Conservation (phyloP, 2,888 invertebrate genomes). For the Antheraea yamamai region DNA sequence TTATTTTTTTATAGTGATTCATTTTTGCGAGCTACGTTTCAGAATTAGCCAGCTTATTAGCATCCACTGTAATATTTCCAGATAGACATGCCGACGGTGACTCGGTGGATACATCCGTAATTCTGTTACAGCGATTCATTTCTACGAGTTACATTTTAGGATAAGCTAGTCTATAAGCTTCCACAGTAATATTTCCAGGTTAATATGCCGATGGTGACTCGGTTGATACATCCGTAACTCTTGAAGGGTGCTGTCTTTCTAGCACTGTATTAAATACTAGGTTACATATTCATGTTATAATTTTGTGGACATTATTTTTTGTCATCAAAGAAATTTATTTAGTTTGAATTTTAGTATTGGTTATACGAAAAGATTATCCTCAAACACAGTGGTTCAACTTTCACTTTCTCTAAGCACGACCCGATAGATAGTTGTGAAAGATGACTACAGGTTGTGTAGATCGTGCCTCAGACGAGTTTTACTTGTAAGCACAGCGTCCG, state of each 20-base stretch:
- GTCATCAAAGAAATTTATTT: not conserved
- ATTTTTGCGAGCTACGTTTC: too few species aligned
- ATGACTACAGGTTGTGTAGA: not conserved
- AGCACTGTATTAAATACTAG: not conserved
- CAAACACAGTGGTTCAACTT: not conserved
- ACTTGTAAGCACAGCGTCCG: not conserved
- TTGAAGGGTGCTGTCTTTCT: not conserved
- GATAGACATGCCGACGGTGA: too few species aligned
- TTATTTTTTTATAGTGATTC: too few species aligned
- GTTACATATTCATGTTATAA: not conserved
- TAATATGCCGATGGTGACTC: too few species aligned
- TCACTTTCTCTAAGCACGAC: slow-evolving; percentile 1
- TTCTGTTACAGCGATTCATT: too few species aligned
- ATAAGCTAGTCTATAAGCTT: too few species aligned
- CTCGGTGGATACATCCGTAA: too few species aligned
- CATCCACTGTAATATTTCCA: too few species aligned
- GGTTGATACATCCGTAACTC: not conserved
- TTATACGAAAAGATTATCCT: not conserved
- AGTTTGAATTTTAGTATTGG: not conserved
- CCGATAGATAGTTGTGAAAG: slow-evolving; percentile 1
- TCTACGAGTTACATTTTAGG: too few species aligned
- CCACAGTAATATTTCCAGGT: too few species aligned
- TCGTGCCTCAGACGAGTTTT: not conserved
- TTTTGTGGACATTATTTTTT: not conserved
- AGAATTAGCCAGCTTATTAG: too few species aligned